phyloP scores from a whole-genome alignment of 2,113 vertebrate genomes.

The Oryzias woworae region DNA sequence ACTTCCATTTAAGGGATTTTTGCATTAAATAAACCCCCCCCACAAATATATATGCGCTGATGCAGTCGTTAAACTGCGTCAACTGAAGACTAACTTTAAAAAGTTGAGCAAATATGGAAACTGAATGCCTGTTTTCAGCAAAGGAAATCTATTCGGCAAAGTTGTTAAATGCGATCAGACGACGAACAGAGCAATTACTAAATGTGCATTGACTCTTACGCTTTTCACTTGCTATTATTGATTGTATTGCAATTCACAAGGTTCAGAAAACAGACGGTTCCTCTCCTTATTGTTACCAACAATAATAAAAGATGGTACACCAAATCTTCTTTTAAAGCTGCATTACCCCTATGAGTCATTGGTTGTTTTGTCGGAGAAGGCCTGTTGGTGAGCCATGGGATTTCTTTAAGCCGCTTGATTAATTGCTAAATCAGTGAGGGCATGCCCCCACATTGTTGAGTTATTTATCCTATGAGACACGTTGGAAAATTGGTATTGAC shows the following conservation, averaged over 20 bases:
- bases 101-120: not conserved
- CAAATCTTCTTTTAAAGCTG: not conserved
- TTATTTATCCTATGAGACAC: slow-evolving; percentile 12
- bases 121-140: not conserved
- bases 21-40: not conserved
- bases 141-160: not conserved
- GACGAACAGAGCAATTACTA: not conserved
- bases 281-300: not conserved
- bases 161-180: not conserved
- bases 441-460: slow-evolving; percentile 6
- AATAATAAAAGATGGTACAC: not conserved
- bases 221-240: not conserved
- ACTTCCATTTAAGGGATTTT: not conserved
- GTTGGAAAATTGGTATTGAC: slow-evolving; percentile 14
- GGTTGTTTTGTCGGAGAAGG: not conserved
- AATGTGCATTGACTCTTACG: not conserved
- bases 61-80: not conserved
- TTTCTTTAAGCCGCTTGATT: slow-evolving; percentile 5
- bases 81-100: not conserved
- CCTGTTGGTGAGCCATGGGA: not conserved
- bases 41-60: not conserved
- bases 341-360: not conserved
- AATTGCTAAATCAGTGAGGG: not conserved
- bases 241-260: not conserved
- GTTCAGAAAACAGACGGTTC: slow-evolving; percentile 8